phyloP scores from a whole-genome alignment of 1,140 invertebrate genomes.

The Caenorhabditis brenneri region DNA sequence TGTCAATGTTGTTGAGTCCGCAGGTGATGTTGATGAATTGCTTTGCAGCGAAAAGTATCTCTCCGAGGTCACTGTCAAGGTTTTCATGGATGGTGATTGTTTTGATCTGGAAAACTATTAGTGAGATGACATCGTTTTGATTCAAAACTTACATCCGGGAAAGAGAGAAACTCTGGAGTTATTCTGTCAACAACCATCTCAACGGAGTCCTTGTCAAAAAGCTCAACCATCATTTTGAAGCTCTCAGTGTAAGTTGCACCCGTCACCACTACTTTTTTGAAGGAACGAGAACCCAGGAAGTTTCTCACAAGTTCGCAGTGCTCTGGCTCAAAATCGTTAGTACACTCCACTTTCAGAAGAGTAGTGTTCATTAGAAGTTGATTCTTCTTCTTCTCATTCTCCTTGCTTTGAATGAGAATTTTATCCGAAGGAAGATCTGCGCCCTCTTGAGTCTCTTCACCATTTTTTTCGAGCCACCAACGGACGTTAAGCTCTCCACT shows the following conservation, averaged over 20 bases:
- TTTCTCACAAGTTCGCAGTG: not conserved
- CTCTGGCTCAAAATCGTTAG: not conserved
- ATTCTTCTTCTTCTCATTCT: not conserved
- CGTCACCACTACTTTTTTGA: not conserved
- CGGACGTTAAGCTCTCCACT: not conserved
- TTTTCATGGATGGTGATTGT: not conserved
- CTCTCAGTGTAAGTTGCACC: not conserved
- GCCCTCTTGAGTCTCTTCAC: not conserved
- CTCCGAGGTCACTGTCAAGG: not conserved
- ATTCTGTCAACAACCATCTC: not conserved
- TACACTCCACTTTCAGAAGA: not conserved
- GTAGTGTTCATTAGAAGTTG: not conserved
- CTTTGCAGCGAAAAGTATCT: not conserved
- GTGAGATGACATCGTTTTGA: not conserved
- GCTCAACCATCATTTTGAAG: slow-evolving; percentile 6
- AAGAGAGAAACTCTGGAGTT: not conserved
- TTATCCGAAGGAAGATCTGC: not conserved
- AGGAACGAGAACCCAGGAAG: not conserved
- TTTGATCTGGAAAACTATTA: not conserved
- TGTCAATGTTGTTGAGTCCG: not conserved
- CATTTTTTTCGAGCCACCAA: not conserved
- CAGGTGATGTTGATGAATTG: slow-evolving; percentile 18
- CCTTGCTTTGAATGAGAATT: not conserved
- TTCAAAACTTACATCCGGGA: slow-evolving; percentile 13
- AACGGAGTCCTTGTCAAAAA: not conserved